Percentiles rank a stretch among this genome's conserved stretches.
Evolutionary conservation across 2,113 vertebrate genomes (phyloP).

Genomic region (Embiotoca jacksoni): DNA sequence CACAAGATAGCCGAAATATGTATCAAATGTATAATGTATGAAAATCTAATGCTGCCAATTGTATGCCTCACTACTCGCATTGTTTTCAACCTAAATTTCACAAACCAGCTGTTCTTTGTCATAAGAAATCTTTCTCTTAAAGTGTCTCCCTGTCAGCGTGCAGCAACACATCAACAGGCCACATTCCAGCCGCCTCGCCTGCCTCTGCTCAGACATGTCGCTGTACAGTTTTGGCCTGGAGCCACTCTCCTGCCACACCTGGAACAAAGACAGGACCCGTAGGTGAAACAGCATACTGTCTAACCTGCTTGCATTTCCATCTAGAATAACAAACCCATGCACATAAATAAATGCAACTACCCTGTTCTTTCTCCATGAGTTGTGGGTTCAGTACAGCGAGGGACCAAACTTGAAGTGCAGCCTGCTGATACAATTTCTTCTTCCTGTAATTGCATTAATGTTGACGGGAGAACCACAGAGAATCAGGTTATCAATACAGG

Average conservation of each 20-base stretch:
- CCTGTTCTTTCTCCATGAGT: background rate
- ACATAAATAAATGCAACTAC: background rate
- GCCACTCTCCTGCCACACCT: constrained; percentile 87
- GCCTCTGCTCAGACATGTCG: constrained; percentile 83
- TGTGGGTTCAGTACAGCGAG: background rate
- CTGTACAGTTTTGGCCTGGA: constrained; percentile 85
- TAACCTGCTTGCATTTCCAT: constrained; percentile 21
- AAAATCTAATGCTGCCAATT: too few relatives aligned
- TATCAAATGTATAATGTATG: too few relatives aligned
- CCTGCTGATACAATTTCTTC: constrained; percentile 36
- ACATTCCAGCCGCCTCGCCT: constrained; percentile 75
- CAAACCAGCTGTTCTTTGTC: too few relatives aligned
- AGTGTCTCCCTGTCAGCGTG: constrained; percentile 12
- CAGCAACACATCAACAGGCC: constrained; percentile 32
- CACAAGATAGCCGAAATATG: too few relatives aligned
- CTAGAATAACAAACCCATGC: background rate
- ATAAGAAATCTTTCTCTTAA: background rate
- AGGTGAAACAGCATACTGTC: constrained; percentile 60
- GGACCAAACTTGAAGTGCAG: background rate
- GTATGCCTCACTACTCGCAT: too few relatives aligned
- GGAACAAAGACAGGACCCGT: constrained; percentile 88
- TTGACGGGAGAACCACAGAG: constrained; percentile 33
- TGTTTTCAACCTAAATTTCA: too few relatives aligned
- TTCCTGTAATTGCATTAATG: constrained; percentile 58
- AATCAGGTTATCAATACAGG: constrained; percentile 69